These are phyloP conservation scores for Parotia lawesii DNA, from an alignment of 2,113 vertebrate species.

Conservation along the genomic window DNA sequence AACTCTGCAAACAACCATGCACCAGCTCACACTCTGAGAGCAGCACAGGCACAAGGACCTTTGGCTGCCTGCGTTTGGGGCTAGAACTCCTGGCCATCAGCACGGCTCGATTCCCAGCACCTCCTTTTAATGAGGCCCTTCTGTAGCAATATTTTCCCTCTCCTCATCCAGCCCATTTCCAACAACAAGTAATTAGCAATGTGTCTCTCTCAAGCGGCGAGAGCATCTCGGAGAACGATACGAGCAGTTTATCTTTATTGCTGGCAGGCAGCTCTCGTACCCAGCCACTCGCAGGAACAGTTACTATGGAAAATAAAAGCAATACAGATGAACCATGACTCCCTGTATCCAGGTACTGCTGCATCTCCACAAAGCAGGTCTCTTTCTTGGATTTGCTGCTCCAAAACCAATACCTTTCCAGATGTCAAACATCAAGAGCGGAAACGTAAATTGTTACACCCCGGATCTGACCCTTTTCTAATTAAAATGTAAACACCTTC, in stretches of 20 bases:
- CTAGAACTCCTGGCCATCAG: neutral
- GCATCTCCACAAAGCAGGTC: rapidly evolving
- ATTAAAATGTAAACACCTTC: neutral
- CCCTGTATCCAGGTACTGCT: neutral
- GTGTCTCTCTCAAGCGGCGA: neutral
- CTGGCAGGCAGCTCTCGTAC: neutral
- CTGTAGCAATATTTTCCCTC: neutral
- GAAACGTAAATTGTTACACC: neutral
- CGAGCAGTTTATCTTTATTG: neutral
- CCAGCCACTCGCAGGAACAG: neutral
- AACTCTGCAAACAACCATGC: neutral
- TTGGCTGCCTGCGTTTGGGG: rapidly evolving
- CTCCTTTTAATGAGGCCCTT: neutral
- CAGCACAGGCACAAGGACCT: neutral
- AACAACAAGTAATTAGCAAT: neutral
- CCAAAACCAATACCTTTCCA: neutral
- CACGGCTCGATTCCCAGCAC: rapidly evolving
- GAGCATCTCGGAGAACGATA: neutral
- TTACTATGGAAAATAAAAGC: conserved; percentile 28
- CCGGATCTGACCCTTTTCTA: neutral
- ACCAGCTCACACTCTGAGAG: neutral
- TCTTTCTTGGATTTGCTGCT: neutral
- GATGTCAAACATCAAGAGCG: rapidly evolving
- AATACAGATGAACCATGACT: neutral
- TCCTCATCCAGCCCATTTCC: neutral